Percentiles rank a stretch among this genome's conserved stretches.
Conservation (phyloP, 2,797 vertebrate genomes). For the Malacoraja senta region DNA sequence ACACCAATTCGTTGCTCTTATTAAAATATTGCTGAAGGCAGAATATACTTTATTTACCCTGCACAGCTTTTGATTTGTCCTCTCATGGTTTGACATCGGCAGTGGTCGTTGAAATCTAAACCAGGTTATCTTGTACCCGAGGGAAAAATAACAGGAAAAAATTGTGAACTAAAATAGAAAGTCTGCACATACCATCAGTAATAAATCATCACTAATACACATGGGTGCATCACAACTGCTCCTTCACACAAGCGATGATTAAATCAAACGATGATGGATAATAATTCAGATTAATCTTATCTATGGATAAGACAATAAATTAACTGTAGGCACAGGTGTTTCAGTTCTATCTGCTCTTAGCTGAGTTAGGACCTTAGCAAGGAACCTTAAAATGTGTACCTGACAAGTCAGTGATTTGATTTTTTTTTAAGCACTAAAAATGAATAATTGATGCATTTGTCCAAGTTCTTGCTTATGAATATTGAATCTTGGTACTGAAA, state of each 20-base stretch:
- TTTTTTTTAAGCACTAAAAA: not conserved
- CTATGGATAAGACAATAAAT: conserved; percentile 17
- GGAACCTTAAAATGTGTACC: not conserved
- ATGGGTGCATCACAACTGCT: not conserved
- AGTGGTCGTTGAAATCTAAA: not conserved
- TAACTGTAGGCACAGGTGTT: not conserved
- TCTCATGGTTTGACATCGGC: not conserved
- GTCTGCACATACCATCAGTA: not conserved
- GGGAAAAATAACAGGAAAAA: too few species aligned
- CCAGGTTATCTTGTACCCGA: not conserved
- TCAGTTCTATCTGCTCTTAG: not conserved
- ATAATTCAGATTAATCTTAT: conserved; percentile 28
- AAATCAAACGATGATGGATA: conserved; percentile 7
- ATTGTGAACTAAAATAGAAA: not conserved
- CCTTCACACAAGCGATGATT: not conserved
- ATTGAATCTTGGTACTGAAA: not conserved
- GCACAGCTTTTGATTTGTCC: not conserved
- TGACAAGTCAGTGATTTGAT: not conserved
- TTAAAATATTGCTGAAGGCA: not conserved
- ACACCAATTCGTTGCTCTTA: not conserved
- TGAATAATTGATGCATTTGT: not conserved
- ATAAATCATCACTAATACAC: not conserved
- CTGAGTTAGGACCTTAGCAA: not conserved
- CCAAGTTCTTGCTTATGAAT: not conserved
- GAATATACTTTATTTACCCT: not conserved